These are phyloP conservation scores for Apteryx mantelli DNA, from an alignment of 2,113 vertebrate genomes.

Conservation along the genomic window DNA sequence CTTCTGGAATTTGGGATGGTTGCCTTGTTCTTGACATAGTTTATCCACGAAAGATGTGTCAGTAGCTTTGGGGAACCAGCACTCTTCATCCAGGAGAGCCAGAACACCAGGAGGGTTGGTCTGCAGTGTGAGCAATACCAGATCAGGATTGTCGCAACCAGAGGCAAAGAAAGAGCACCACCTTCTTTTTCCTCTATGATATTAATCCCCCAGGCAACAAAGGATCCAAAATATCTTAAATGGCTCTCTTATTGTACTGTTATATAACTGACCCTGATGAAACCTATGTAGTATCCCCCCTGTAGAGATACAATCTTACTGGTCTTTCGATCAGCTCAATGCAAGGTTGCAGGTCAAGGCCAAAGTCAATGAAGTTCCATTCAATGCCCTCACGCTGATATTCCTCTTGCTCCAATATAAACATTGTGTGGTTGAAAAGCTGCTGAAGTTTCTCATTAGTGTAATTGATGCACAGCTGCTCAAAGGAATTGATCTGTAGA, in stretches of 20 bases:
- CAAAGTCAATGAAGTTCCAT: slow-evolving; percentile 98
- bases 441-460: slow-evolving; percentile 98
- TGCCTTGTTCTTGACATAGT: slow-evolving; percentile 87
- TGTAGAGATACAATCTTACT: slow-evolving; percentile 69
- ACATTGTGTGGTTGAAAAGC: slow-evolving; percentile 99
- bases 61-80: slow-evolving; percentile 98
- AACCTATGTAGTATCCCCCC: neutral
- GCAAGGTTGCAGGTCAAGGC: slow-evolving; percentile 94
- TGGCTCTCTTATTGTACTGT: neutral
- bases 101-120: slow-evolving; percentile 95
- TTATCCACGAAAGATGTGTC: slow-evolving; percentile 98
- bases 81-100: slow-evolving; percentile 96
- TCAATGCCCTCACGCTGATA: slow-evolving; percentile 95
- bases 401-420: slow-evolving; percentile 96
- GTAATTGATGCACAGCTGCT: slow-evolving; percentile 98
- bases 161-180: neutral
- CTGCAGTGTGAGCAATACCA: slow-evolving; percentile 66
- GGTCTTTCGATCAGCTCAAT: slow-evolving; percentile 95
- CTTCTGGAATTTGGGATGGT: slow-evolving; percentile 94
- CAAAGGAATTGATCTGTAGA: slow-evolving; percentile 92
- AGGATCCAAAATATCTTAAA: neutral
- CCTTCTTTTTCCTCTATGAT: neutral
- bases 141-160: neutral
- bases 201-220: neutral
- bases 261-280: neutral